Evolutionary conservation across 2,888 invertebrate species (phyloP), one percentile per base, ranked within the genome.

Genomic region (Abrostola tripartita): DNA sequence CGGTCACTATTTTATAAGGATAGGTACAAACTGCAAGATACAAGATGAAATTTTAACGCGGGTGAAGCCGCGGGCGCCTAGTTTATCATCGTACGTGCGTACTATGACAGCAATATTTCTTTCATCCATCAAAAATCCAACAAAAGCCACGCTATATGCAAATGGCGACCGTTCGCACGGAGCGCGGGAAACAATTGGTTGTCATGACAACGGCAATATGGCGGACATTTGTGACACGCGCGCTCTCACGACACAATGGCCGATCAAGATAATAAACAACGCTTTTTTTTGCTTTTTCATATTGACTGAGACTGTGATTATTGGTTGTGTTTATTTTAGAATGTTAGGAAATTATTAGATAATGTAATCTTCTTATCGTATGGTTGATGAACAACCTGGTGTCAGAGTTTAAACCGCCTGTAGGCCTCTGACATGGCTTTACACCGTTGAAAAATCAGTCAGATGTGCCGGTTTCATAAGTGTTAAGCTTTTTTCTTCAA

Each of bases 181-280:
- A 70, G 73, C 74, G 81, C 81, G 83, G 81, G 78, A 84, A 79
- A 83, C 81, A 79, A 82, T 84, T 73, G 71, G 83, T 81, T 74
- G 82, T 76, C 81, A 85, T 85, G 83, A 79, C 85, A 78, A 85
- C 85, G 65, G 42, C 78, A 86, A 82, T 59, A 85, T 85, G 85
- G 81, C 82, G 68, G 71, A 69, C 74, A 74, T 81, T 78, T 77
- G 75, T 81, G 83, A 81, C 82, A 75, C 63, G 73, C 74, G 80
- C 74, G 73, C 79, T 85, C 84, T 70, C 85, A 84, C 79, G 78
- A 59, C 51, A 78, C 72, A 79, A 65, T 71, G 72, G 50, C 0
- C 35, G 68, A 68, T 71, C 71, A 68, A 80, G 78, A 71, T 80
- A 78, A 73, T 50, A 38, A 12, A 63, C 67, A 63, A 37, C 14